phyloP scores from a whole-genome alignment of 1,140 invertebrate genomes.

The Cotesia typhae region DNA sequence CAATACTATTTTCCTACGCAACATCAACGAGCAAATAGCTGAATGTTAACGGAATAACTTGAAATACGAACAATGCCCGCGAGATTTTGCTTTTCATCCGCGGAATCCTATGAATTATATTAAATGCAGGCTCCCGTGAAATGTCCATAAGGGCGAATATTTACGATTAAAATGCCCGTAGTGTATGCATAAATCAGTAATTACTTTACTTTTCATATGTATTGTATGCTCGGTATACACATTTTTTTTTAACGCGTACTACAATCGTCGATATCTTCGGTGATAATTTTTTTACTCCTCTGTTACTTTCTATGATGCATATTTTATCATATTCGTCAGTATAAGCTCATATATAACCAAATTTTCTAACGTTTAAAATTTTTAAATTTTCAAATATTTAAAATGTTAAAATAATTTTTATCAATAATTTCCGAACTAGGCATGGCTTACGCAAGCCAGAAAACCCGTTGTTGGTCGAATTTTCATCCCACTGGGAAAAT shows the following conservation, averaged over 20 bases:
- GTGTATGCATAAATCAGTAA: conserved; percentile 29
- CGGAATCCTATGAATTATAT: conserved; percentile 43
- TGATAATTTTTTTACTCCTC: conserved; percentile 8
- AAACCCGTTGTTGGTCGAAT: too few species aligned
- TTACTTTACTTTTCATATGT: conserved; percentile 37
- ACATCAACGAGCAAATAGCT: conserved; percentile 1
- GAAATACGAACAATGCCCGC: not conserved
- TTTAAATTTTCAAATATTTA: too few species aligned
- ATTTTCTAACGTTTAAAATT: too few species aligned
- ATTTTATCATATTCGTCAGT: too few species aligned
- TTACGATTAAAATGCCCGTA: conserved; percentile 26
- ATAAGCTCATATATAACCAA: too few species aligned
- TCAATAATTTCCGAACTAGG: too few species aligned
- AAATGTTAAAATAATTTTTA: too few species aligned
- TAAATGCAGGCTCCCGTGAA: conserved; percentile 38
- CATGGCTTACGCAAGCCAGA: too few species aligned
- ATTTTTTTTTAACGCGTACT: too few species aligned
- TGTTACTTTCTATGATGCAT: not conserved
- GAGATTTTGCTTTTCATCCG: conserved; percentile 35
- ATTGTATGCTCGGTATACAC: not conserved
- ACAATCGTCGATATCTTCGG: not conserved
- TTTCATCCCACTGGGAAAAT: too few species aligned
- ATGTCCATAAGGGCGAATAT: conserved; percentile 15
- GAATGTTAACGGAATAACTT: conserved; percentile 10
- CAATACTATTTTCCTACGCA: conserved; percentile 16